phyloP scores from a whole-genome alignment of 2,797 vertebrate genomes.

The Phoxinus dragarum region DNA sequence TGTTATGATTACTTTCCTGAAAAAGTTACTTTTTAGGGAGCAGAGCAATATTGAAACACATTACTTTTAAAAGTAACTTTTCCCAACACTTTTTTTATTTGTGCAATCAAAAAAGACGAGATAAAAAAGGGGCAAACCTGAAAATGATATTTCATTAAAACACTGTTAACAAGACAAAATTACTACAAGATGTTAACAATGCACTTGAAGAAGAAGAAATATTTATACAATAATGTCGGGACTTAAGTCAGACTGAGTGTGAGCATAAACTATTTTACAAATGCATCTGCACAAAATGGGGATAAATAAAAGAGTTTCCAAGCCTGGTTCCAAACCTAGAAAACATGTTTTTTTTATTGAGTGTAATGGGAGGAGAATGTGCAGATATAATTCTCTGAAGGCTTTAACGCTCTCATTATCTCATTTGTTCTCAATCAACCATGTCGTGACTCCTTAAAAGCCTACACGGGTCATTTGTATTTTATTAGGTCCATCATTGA shows the following conservation, averaged over 20 bases:
- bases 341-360: background rate
- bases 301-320: background rate
- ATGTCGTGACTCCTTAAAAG: background rate
- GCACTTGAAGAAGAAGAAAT: background rate
- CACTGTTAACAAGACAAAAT: too few species aligned
- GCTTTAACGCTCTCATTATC: constrained; percentile 9
- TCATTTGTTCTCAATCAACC: constrained; percentile 31
- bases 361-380: background rate
- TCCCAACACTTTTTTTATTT: too few species aligned
- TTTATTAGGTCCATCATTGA: constrained; percentile 36
- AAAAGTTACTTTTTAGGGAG: background rate
- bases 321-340: background rate
- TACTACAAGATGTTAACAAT: too few species aligned
- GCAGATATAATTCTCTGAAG: background rate
- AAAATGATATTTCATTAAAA: too few species aligned
- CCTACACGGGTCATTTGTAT: constrained; percentile 9
- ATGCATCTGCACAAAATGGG: background rate
- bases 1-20: background rate
- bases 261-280: background rate
- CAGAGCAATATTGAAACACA: too few species aligned
- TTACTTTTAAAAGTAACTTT: too few species aligned
- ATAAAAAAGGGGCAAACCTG: too few species aligned
- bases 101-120: too few species aligned
- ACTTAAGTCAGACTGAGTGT: background rate
- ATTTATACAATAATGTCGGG: background rate